Percentiles rank a stretch among this genome's conserved stretches.
Evolutionary conservation across 2,888 invertebrate species (phyloP).

Genomic region (Hypena proboscidalis): DNA sequence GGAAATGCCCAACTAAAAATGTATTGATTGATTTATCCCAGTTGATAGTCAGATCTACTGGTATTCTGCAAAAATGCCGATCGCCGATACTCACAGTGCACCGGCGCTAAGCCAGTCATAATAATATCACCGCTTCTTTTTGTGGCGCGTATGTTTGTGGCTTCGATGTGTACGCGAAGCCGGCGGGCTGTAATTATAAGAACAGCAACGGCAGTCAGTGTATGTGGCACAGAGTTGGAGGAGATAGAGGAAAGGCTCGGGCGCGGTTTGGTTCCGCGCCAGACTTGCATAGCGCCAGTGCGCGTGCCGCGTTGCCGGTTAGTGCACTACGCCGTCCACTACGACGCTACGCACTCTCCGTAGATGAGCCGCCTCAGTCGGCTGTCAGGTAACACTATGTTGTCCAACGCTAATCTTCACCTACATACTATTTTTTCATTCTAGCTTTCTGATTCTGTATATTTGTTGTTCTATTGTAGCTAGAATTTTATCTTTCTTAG

Average conservation of each 20-base stretch:
- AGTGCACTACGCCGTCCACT: constrained; percentile 80
- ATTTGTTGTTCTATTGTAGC: not conserved
- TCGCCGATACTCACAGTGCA: too few species aligned
- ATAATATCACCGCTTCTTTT: constrained; percentile 29
- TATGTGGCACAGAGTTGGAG: constrained; percentile 66
- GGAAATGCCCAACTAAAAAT: too few species aligned
- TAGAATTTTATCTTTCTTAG: not conserved
- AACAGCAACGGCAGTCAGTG: constrained; percentile 53
- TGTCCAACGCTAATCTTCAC: constrained; percentile 26
- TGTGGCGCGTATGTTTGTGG: not conserved
- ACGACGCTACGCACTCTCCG: constrained; percentile 92
- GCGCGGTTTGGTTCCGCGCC: constrained; percentile 86
- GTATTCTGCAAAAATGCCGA: too few species aligned
- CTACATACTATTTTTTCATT: constrained; percentile 22
- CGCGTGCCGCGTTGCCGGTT: constrained; percentile 66
- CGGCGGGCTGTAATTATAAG: constrained; percentile 23
- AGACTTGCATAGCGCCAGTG: constrained; percentile 77
- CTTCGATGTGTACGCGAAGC: constrained; percentile 8
- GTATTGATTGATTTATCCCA: too few species aligned
- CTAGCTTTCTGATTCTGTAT: constrained; percentile 9
- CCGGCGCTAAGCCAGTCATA: not conserved
- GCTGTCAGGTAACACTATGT: constrained; percentile 68
- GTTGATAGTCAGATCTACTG: too few species aligned
- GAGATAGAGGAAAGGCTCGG: constrained; percentile 61
- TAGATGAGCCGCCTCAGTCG: constrained; percentile 89